Evolutionary conservation across 2,888 invertebrate genomes (phyloP).

Genomic region (Portevinia maculata): DNA sequence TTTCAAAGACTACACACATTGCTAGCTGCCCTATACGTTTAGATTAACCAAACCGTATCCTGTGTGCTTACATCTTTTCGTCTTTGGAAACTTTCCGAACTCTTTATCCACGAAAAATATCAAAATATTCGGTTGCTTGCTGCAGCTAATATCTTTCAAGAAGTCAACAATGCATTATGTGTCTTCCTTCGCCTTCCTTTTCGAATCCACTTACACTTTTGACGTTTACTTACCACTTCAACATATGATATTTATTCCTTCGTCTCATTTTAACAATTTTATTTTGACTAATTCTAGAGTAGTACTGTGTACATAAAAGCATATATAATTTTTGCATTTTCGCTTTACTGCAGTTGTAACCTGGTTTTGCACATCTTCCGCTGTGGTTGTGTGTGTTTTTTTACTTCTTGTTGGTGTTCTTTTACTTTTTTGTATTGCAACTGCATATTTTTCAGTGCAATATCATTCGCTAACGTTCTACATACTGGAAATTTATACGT

Average conservation of each 20-base stretch:
- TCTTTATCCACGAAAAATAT: conserved; percentile 51
- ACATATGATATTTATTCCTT: not conserved
- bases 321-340: not conserved
- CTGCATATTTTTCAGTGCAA: conserved; percentile 56
- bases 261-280: conserved; percentile 6
- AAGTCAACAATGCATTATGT: conserved; percentile 22
- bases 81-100: conserved; percentile 58
- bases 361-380: conserved; percentile 9
- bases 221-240: conserved; percentile 3
- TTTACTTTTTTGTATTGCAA: conserved; percentile 16
- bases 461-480: conserved; percentile 24
- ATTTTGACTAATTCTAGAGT: conserved; percentile 20
- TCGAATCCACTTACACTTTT: not conserved
- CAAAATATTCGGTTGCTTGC: conserved; percentile 19
- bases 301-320: not conserved
- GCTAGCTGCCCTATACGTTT: conserved; percentile 42
- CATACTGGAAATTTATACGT: conserved; percentile 22
- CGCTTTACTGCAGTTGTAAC: conserved; percentile 10
- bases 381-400: too few relatives aligned
- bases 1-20: not conserved
- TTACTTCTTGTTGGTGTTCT: not conserved
- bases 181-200: too few relatives aligned
- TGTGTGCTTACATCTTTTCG: conserved; percentile 43
- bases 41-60: conserved; percentile 58
- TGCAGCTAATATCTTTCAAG: conserved; percentile 25